Conservation (phyloP, 2,888 invertebrate species). For the Sphaerolaimus hirsutus region DNA sequence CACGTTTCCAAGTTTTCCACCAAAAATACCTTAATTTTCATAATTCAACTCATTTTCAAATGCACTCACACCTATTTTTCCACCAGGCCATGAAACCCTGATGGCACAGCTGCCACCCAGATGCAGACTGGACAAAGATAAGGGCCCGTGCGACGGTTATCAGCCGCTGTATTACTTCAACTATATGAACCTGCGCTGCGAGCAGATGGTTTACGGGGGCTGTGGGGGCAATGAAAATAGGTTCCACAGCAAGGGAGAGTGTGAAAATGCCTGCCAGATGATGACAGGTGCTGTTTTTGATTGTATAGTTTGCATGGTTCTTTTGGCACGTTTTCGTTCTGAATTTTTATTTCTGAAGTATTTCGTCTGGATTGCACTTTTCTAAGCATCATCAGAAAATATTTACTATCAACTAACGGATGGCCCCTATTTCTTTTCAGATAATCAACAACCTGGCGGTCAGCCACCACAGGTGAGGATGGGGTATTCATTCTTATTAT, state of each 20-base stretch:
- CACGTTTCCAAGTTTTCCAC: too few species aligned
- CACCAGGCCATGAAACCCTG: too few species aligned
- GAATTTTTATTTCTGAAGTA: neutral
- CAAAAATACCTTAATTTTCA: too few species aligned
- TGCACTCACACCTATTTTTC: too few species aligned
- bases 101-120: constrained; percentile 6
- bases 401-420: too few species aligned
- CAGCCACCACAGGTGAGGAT: too few species aligned
- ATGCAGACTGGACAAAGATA: constrained; percentile 15
- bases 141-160: constrained; percentile 19
- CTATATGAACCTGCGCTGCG: constrained; percentile 18
- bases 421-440: too few species aligned
- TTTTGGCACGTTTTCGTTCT: neutral
- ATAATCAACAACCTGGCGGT: too few species aligned
- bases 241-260: constrained; percentile 16
- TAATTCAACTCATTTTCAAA: too few species aligned
- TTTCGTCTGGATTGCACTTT: neutral
- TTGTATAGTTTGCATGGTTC: too few species aligned
- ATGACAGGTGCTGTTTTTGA: too few species aligned
- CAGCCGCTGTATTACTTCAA: constrained; percentile 21
- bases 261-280: constrained; percentile 15
- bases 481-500: neutral
- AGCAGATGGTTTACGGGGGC: constrained; percentile 21
- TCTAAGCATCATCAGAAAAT: too few species aligned
- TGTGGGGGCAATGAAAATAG: constrained; percentile 19